A percentile compares a stretch with the other conserved stretches of the same genome.
Conservation (phyloP, 64 coral and sea anemone genomes). For the Pocillopora verrucosa region DNA sequence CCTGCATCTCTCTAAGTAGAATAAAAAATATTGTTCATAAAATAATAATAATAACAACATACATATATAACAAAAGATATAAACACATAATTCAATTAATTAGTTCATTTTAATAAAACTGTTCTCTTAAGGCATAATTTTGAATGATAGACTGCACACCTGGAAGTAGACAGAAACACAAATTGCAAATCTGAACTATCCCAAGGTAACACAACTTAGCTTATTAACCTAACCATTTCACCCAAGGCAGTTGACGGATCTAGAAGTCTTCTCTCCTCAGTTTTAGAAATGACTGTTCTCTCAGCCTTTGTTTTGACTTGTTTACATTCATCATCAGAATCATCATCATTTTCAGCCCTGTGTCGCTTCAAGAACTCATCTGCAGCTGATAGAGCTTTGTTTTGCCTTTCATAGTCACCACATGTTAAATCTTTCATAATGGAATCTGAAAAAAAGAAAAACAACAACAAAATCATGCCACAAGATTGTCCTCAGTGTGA, state of each 20-base stretch:
- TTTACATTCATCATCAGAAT: conserved; percentile 41
- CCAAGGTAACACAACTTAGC: no score
- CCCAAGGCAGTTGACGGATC: conserved; percentile 28
- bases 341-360: conserved; percentile 45
- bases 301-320: conserved; percentile 46
- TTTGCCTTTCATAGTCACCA: conserved; percentile 65
- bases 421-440: conserved; percentile 80
- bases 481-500: no score
- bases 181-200: no score
- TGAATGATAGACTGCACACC: no score
- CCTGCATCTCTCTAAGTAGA: conserved; percentile 14
- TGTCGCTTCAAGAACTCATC: conserved; percentile 70
- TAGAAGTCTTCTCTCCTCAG: not conserved
- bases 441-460: conserved; percentile 46
- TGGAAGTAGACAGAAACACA: no score
- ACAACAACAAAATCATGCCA: no score
- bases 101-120: no score
- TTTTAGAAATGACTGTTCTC: conserved; percentile 68
- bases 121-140: no score
- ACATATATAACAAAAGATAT: not conserved
- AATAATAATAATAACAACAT: not conserved
- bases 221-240: conserved; percentile 10
- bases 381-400: conserved; percentile 61
- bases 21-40: not conserved
- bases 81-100: no score